phyloP scores from a whole-genome alignment of 92 coral and sea anemone genomes.

The Umimayanthus kanabou region DNA sequence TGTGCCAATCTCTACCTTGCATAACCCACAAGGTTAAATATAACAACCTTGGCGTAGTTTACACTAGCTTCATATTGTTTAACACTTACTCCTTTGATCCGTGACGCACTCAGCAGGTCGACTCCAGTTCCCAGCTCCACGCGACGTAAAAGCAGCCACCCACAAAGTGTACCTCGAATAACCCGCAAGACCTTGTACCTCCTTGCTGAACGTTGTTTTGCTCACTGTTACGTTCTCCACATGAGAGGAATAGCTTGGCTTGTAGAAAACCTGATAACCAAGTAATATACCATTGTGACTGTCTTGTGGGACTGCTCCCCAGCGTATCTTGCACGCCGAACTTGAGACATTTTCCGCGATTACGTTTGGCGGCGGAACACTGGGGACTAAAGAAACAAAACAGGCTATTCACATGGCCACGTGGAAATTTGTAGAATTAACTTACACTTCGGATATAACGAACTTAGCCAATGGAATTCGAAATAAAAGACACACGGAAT shows the following conservation, averaged over 20 bases:
- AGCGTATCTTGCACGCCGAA: neutral
- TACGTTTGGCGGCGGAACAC: slow-evolving; percentile 14
- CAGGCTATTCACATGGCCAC: no score
- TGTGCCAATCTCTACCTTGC: no score
- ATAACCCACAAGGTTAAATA: neutral
- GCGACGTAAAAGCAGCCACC: slow-evolving; percentile 22
- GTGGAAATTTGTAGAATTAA: no score
- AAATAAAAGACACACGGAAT: no score
- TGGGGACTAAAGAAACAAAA: slow-evolving; percentile 5
- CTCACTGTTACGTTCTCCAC: neutral
- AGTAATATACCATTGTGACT: slow-evolving; percentile 13
- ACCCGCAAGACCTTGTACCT: slow-evolving; percentile 19
- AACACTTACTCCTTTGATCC: slow-evolving; percentile 5
- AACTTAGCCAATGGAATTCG: no score
- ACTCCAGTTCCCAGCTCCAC: slow-evolving; percentile 12
- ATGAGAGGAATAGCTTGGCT: neutral
- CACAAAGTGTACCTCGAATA: slow-evolving; percentile 4
- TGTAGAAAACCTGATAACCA: slow-evolving; percentile 7
- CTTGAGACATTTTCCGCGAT: slow-evolving; percentile 13
- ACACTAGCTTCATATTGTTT: neutral
- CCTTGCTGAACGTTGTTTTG: neutral
- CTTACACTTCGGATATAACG: no score
- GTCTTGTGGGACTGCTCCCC: neutral
- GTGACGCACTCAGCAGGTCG: neutral
- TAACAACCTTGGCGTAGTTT: no score